Evolutionary conservation across 1,140 invertebrate genomes (phyloP).

Genomic region (Meteorus sp.): DNA sequence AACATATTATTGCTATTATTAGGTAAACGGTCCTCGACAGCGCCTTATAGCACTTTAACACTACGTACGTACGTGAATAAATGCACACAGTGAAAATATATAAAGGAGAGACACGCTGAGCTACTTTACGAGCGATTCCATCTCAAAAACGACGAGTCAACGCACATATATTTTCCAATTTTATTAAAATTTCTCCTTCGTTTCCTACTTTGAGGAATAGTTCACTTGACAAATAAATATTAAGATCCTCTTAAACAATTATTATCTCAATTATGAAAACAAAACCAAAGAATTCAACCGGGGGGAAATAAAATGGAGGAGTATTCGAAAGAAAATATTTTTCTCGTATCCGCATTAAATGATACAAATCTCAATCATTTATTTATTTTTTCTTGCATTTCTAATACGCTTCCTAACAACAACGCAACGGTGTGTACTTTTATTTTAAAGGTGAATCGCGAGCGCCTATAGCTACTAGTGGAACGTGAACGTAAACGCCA

Average conservation of each 20-base stretch:
- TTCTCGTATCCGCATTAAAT: too few relatives aligned
- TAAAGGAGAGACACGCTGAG: too few relatives aligned
- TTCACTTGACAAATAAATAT: too few relatives aligned
- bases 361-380: too few relatives aligned
- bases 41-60: constrained; percentile 11
- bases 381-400: too few relatives aligned
- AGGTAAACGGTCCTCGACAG: constrained; percentile 52
- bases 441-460: background rate
- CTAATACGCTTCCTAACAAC: background rate
- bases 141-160: background rate
- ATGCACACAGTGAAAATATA: constrained; percentile 7
- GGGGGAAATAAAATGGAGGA: too few relatives aligned
- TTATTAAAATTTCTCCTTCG: background rate
- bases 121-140: constrained; percentile 27
- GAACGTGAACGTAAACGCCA: constrained; percentile 31
- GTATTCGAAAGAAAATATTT: too few relatives aligned
- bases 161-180: background rate
- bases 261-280: too few relatives aligned
- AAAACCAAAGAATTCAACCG: too few relatives aligned
- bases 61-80: constrained; percentile 8
- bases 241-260: too few relatives aligned
- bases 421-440: background rate
- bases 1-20: constrained; percentile 61
- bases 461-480: constrained; percentile 1
- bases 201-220: background rate